Evolutionary conservation across 2,797 vertebrate genomes (phyloP).

Genomic region (Cottoperca gobio): DNA sequence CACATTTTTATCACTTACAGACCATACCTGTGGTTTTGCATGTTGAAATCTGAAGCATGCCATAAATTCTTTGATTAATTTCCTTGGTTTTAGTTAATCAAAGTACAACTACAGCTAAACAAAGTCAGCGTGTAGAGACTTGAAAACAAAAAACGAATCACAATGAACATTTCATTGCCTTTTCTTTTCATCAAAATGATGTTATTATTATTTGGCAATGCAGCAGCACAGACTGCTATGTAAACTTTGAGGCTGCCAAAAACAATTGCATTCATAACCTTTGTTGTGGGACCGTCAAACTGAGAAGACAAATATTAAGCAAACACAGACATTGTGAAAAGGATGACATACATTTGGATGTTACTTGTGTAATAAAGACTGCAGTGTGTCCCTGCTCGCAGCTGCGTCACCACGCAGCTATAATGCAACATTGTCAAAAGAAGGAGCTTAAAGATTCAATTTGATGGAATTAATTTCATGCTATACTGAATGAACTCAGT

Average conservation of each 20-base stretch:
- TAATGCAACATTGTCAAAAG: neutral
- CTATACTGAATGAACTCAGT: neutral
- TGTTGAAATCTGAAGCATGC: neutral
- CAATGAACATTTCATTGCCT: neutral
- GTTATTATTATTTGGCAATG: neutral
- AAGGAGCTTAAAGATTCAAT: neutral
- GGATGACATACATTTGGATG: neutral
- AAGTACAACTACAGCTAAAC: neutral
- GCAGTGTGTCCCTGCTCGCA: neutral
- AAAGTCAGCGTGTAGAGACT: neutral
- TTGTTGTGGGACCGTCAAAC: neutral
- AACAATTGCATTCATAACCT: neutral
- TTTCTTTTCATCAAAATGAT: neutral
- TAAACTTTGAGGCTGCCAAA: neutral
- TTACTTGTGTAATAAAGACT: conserved; percentile 12
- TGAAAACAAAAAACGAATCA: conserved; percentile 13
- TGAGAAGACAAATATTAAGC: neutral
- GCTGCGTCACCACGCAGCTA: neutral
- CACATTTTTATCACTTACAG: neutral
- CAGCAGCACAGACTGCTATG: neutral
- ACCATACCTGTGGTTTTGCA: conserved; percentile 19
- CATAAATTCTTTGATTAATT: neutral
- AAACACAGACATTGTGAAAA: neutral
- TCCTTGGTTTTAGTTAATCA: neutral
- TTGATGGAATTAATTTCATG: neutral